Evolutionary conservation across 2,113 vertebrate genomes (phyloP), one percentile per base, ranked within the genome.

Genomic region (Alethe castanea): DNA sequence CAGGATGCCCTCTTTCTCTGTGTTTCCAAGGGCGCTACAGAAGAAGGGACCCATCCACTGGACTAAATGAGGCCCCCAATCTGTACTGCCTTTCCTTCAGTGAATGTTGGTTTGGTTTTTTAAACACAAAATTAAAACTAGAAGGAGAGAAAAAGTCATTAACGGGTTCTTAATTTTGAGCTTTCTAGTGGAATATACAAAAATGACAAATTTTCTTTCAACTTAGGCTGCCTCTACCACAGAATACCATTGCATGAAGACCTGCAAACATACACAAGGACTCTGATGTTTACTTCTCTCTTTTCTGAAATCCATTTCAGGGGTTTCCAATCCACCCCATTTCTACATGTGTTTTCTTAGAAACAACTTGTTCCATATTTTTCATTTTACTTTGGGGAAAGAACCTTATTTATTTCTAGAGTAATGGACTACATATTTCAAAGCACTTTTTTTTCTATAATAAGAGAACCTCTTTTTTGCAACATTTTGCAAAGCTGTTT

Each of bases 11-110:
- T 56, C 33, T 53, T 44, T 59, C 15, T 60, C 12, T 36, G 31
- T 35, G 23, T 45, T 79, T 28, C 15, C 48, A 54, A 69, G 8
- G 38, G 8, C 14, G 17, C 7, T 16, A 9, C 2, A 56, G 22
- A n/a, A 5, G 14, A 65, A 66, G 18, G 33, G 8, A 11, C 19
- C 14, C 33, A 71, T 42, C 29, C 64, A 62, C 18, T 3, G 19
- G 19, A 48, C 2, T 16, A 44, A 67, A 53, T 9, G n/a, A 78
- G n/a, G 23, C 16, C 26, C 14, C 11, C 2, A 5, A 0, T 54
- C 26, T 18, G 12, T 18, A 24, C 13, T 69, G 45, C 19, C 33
- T 25, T 48, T 54, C 18, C 31, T 67, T 20, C 59, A 44, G 19
- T 28, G 18, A 8, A 18, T 53, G 5, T 11, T 42, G 12, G 26